phyloP scores from a whole-genome alignment of 2,797 vertebrate species.

The Mastacembelus armatus region DNA sequence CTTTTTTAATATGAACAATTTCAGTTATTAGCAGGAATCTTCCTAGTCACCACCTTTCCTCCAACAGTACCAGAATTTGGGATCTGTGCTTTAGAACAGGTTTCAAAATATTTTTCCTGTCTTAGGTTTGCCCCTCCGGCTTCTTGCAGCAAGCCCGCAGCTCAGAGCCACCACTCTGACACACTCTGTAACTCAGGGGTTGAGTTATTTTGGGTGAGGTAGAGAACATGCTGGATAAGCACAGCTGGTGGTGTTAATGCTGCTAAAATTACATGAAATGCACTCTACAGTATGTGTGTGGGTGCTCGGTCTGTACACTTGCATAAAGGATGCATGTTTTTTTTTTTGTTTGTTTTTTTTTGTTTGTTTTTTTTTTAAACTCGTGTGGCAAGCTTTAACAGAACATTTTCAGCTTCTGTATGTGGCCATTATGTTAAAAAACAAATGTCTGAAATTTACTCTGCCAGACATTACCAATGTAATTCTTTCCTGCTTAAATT shows the following conservation, averaged over 20 bases:
- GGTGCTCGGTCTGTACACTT: not conserved
- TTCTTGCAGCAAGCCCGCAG: conserved; percentile 19
- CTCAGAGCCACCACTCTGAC: conserved; percentile 20
- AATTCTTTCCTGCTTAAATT: too few species aligned
- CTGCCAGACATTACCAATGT: too few species aligned
- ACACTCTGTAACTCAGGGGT: conserved; percentile 20
- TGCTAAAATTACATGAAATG: conserved; percentile 50
- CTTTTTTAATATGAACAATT: not conserved
- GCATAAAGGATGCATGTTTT: not conserved
- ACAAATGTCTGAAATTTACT: too few species aligned
- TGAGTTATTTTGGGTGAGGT: conserved; percentile 67
- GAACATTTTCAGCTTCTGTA: too few species aligned
- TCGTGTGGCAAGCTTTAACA: too few species aligned
- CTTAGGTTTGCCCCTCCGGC: not conserved
- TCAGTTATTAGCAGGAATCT: not conserved
- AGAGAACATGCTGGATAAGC: conserved; percentile 59
- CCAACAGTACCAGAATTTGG: not conserved
- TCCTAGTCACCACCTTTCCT: not conserved
- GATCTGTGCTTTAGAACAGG: not conserved
- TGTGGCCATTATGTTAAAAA: too few species aligned
- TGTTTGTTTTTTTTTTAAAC: too few species aligned
- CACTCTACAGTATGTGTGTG: not conserved
- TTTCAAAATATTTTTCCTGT: conserved; percentile 6
- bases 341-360: too few species aligned
- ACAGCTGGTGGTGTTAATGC: conserved; percentile 52